Evolutionary conservation across 2,888 invertebrate genomes (phyloP).

Genomic region (Desoria tigrina): DNA sequence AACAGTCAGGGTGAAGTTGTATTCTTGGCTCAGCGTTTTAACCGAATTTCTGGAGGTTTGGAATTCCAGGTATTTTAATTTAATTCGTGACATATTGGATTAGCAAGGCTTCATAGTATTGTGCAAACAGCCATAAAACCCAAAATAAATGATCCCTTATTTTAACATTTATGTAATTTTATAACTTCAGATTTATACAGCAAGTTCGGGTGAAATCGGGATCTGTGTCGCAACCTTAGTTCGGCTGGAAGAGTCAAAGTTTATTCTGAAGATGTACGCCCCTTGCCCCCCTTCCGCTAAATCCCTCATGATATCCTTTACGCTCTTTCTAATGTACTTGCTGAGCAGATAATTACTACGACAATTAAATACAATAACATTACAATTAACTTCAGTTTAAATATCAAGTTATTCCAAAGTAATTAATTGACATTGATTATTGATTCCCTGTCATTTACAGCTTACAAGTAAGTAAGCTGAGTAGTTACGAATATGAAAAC

Average conservation of each 20-base stretch:
- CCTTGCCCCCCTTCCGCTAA: constrained; percentile 34
- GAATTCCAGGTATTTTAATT: constrained; percentile 39
- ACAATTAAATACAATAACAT: too few relatives aligned
- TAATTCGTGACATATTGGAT: too few relatives aligned
- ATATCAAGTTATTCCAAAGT: too few relatives aligned
- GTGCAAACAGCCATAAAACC: too few relatives aligned
- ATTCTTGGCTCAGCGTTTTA: constrained; percentile 38
- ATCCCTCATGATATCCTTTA: constrained; percentile 36
- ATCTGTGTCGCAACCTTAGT: constrained; percentile 36
- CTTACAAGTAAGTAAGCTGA: too few relatives aligned
- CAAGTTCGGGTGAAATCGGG: not conserved
- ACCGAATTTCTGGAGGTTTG: constrained; percentile 41
- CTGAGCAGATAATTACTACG: constrained; percentile 31
- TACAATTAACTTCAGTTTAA: too few relatives aligned
- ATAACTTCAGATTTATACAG: constrained; percentile 11
- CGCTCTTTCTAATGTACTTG: constrained; percentile 40
- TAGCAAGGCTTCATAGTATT: too few relatives aligned
- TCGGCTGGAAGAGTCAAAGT: constrained; percentile 43
- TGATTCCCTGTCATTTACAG: too few relatives aligned
- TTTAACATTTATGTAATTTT: too few relatives aligned
- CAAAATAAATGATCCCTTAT: not conserved
- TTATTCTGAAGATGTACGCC: constrained; percentile 40
- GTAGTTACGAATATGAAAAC: too few relatives aligned
- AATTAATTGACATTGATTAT: too few relatives aligned
- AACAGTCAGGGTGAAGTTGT: constrained; percentile 37